Base-by-base conservation (phyloP, 92 coral and sea anemone genomes). In the Pocillopora meandrina region DNA sequence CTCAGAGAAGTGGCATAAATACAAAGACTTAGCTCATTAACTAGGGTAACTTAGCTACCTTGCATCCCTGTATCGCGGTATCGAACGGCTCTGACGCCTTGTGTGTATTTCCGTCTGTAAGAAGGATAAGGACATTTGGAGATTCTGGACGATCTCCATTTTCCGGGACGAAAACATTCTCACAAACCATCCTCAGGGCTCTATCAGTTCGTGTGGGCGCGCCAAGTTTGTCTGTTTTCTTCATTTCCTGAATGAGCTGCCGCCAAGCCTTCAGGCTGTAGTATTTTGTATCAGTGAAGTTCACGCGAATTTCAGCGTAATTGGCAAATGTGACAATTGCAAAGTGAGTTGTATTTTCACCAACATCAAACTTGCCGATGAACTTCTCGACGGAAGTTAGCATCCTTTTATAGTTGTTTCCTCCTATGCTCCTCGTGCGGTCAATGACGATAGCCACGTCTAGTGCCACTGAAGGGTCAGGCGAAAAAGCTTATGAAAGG, bases 101-200 rank as follows among this genome's bases (percentile, higher is more conserved):
- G 5, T 34, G 52, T 17, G 81, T 76, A 0, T 8, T 31, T 33
- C 95, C 95, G 76, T 92, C 95, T 1, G 95, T 89, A 57, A 92
- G 80, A 42, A 92, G 83, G 65, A 92, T 86, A 76, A 92, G 56
- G 82, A 92, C 63, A 61, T 92, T 92, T 14, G 92, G 90, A 72
- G 84, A 86, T 12, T 85, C 88, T 15, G 67, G 83, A 17, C 95
- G 93, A 56, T 86, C 86, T 14, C 93, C 91, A 34, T 18, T 35
- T 10, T 61, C 23, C 11, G 68, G 1, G 6, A 34, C 81, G 65
- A 76, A 76, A n/a, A 76, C 81, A 2, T 35, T 8, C 17, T 76
- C 81, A 57, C 69, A 65, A 18, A 61, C 69, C 31, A 11, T 17
- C 20, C 35, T 76, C 69, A 76, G 56, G 60, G 81, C 81, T 60